Evolutionary conservation across 2,888 invertebrate genomes (phyloP), one percentile per base, ranked within the genome.

Genomic region (Gerris lacustris): DNA sequence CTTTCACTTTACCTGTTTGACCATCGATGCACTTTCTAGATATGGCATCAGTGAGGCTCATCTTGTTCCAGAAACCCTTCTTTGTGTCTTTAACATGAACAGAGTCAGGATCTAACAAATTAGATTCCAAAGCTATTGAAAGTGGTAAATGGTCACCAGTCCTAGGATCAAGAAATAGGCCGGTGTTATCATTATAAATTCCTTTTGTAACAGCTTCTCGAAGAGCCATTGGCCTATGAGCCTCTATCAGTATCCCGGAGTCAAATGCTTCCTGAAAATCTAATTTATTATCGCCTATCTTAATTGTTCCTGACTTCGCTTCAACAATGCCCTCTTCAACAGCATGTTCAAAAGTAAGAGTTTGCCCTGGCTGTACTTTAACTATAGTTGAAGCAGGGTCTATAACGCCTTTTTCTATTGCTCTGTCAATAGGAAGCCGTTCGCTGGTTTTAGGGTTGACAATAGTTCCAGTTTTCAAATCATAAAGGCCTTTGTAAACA

Each of bases 401-500:
- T 77, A 95, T 86, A 77, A 92, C 86, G 73, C 92, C 92, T 78
- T 89, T 87, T 78, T 88, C 87, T 78, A 94, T 89, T 70, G 95
- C 94, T 76, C 89, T 87, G 80, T 92, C 89, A 69, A 92, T 88
- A 75, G 88, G 87, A 73, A 94, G 81, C 79, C 89, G 88, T 79
- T 91, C 90, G 76, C 88, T 87, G n/a, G 88, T 89, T 77, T 87
- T 85, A 5, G 91, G 88, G 79, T 90, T 90, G 62, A 88, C 88
- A 78, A 93, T 91, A 78, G 90, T 87, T 67, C 94, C 94, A 55
- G 90, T 88, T 76, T 87, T 86, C 0, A 91, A 89, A 82, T 96
- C 92, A 78, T 94, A 94, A 74, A 91, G 86, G n/a, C 94, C 94
- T 81, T 91, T 90, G 77, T 90, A 90, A n/a, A 95, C 89, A 2